Base-by-base conservation (phyloP, 2,888 invertebrate genomes). In the Lordiphosa andalusiaca region DNA sequence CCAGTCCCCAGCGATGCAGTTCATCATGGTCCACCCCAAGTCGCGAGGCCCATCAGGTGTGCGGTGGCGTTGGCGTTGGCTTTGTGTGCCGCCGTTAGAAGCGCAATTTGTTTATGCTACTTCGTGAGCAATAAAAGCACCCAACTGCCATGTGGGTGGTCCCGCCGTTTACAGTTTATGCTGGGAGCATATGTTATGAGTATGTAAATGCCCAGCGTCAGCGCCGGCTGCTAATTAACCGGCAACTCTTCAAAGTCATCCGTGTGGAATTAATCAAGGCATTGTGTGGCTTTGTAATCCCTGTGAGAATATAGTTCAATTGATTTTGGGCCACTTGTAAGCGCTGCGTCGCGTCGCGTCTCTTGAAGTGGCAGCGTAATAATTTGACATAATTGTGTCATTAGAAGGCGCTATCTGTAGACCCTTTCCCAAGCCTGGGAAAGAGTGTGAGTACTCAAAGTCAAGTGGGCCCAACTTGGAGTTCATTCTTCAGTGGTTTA, bases 201-300 rank as follows among this genome's bases (percentile, higher is more conserved):
- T 67, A 53, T 66, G 73, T 56, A 46, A 64, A 72, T 58, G 57
- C 33, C 35, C 23, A 39, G 35, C 53, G 39, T 9, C 36, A 36
- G 54, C 42, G 60, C 51, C 66, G 75, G 60, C 37, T 58, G 71
- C 85, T 88, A 88, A 88, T 88, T 85, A 30, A 86, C 80, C 78
- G 69, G 65, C 67, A 53, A 84, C 88, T 86, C 86, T 88, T 88
- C 78, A 71, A 73, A 74, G 49, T 67, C 77, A 78, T 71, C 85
- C 88, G 81, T 82, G 86, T 85, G 85, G 74, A 73, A 86, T 62
- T 78, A 80, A 87, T 78, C 57, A 57, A 51, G 19, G 62, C 59
- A 85, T 85, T 80, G 86, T 80, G 21, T 52, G 62, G 36, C 19
- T 23, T 36, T 38, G 25, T 67, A 69, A 76, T 76, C 84, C 73